Base-by-base conservation (phyloP, 2,113 vertebrate genomes). In the Lepus europaeus region DNA sequence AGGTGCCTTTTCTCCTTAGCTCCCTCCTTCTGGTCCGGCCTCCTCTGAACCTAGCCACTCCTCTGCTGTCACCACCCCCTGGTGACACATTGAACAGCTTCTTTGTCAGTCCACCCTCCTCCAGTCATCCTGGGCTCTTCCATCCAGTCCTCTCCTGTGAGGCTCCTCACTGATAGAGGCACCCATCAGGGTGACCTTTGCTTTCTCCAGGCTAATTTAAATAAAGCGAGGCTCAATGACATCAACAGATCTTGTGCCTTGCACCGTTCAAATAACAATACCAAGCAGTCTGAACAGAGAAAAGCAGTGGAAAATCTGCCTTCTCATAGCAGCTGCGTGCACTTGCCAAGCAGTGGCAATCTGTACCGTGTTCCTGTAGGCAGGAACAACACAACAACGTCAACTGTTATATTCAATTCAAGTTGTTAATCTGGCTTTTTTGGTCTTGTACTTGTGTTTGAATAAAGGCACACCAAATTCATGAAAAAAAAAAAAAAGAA, bases 311-410 rank as follows among this genome's bases (percentile, higher is more conserved):
- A 49, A 51, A 49, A 87, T 16, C 25, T 2, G 33, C 9, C 25
- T 36, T 61, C 33, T 27, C 20, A 6, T 13, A 9, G 63, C 6
- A 1, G 20, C 2, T 51, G 81, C 63, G 1, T 0, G n/a, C 1
- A 11, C 9, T 6, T 12, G 56, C 66, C 66, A 10, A 85, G 33
- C 70, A 13, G 49, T 13, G 51, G 22, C 33, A 59, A 36, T 2
- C 10, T 16, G 72, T 27, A 33, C 36, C 14, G 5, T 45, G 5
- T 49, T 33, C 73, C 59, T n/a, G 0, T n/a, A 10, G 6, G 27
- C 2, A 64, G 23, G 73, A 7, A 51, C 73, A 27, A 22, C 73
- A 33, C 59, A 87, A 85, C 10, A 33, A 19, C 39, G 73, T 56
- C 76, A 64, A 64, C n/a, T 4, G 7, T 39, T 51, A 73, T 12